Conservation (phyloP, 2,113 vertebrate species). For the Colossoma macropomum region DNA sequence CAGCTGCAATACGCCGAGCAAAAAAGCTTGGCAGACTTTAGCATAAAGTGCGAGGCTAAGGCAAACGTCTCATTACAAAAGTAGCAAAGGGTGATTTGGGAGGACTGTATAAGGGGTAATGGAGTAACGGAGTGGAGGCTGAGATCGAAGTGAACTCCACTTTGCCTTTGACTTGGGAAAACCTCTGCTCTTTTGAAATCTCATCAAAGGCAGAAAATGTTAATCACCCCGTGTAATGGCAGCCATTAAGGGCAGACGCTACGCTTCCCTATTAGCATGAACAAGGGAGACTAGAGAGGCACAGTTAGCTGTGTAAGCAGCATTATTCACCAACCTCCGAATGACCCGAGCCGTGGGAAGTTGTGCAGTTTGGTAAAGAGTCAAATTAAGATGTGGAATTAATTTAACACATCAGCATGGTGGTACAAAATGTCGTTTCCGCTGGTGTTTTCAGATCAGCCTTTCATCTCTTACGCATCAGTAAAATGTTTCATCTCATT, state of each 20-base stretch:
- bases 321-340: background rate
- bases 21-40: background rate
- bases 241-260: background rate
- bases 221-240: conserved; percentile 25
- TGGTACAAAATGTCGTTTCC: too few species aligned
- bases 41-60: background rate
- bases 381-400: background rate
- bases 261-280: conserved; percentile 8
- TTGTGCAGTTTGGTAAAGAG: background rate
- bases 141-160: conserved; percentile 2
- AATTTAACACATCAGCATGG: background rate
- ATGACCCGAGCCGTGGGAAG: background rate
- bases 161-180: background rate
- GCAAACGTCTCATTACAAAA: background rate
- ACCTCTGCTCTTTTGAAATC: conserved; percentile 5
- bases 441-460: too few species aligned
- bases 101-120: background rate
- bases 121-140: background rate
- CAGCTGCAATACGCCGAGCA: background rate
- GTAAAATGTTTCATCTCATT: too few species aligned
- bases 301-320: background rate
- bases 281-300: background rate
- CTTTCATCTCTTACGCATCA: too few species aligned
- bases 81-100: background rate
- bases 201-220: background rate